phyloP scores from a whole-genome alignment of 1,140 invertebrate species.

The Lasioglossum baleicum region DNA sequence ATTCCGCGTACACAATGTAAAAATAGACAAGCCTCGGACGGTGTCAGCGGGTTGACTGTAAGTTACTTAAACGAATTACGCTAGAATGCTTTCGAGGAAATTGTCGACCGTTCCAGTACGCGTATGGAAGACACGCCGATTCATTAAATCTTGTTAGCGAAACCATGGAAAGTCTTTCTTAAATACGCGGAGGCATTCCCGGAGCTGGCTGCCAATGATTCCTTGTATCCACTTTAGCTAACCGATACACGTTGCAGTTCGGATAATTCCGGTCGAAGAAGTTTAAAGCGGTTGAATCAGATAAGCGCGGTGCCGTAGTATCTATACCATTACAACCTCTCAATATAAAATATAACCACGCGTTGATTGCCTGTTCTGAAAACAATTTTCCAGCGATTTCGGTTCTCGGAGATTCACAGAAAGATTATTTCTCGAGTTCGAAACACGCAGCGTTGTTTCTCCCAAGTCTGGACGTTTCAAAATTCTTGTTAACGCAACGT shows the following conservation, averaged over 20 bases:
- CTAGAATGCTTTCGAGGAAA: slow-evolving; percentile 1
- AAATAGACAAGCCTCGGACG: background rate
- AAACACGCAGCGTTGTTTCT: background rate
- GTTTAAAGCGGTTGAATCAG: background rate
- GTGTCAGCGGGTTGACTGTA: background rate
- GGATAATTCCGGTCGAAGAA: background rate
- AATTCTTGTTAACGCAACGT: background rate
- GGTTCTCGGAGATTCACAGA: background rate
- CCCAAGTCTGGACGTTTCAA: too few species aligned
- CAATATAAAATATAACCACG: background rate
- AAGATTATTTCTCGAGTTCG: background rate
- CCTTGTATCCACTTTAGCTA: slow-evolving; percentile 10
- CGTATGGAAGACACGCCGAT: background rate
- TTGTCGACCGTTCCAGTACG: background rate
- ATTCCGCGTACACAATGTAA: too few species aligned
- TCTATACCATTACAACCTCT: background rate
- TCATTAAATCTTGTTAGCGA: slow-evolving; percentile 14
- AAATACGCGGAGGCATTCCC: background rate
- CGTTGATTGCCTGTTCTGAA: background rate
- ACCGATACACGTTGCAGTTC: background rate
- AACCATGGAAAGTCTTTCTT: slow-evolving; percentile 2
- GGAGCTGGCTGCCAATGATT: background rate
- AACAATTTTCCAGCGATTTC: background rate
- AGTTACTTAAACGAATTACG: background rate
- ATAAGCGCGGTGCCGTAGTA: background rate